Base-by-base conservation (phyloP, 1,140 invertebrate species). In the Melitaea cinxia region DNA sequence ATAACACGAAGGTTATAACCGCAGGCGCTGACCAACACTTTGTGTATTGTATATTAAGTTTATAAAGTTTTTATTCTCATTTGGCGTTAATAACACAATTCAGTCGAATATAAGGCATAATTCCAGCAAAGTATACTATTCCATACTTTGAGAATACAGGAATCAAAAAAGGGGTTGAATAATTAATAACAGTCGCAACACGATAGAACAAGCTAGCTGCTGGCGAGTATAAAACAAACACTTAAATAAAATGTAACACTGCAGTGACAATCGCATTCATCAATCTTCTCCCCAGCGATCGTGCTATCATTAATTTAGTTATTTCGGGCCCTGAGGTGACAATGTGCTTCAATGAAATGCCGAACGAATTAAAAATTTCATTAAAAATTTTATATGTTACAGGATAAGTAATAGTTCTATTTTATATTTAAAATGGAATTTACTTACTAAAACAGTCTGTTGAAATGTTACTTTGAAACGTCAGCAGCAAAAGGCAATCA, bases 241-340 rank as follows among this genome's bases (percentile, higher is more conserved):
- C 60, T 53, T 37, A 52, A 56, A 64, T 64, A 56, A 39, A 64
- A 15, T 49, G 42, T 50, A 64, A 28, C 42, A 15, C 24, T 49
- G 39, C 53, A 69, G 55, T 65, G 70, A 72, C 70, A 72, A 68
- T 68, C 54, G 50, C 53, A 17, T 67, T 63, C 78, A 88, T 88
- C 75, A 84, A 88, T 88, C 85, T 85, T 79, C 75, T 52, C 83
- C 85, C 82, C 74, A 73, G 66, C 72, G 65, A 57, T 52, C 53
- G 35, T 58, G 65, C 55, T 64, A 79, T 80, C 83, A 88, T 88
- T 80, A 85, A 86, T 88, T 77, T 77, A 82, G 75, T 80, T 88
- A 88, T 88, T 89, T 85, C 74, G 68, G 77, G 75, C 73, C 50
- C 49, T 56, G 70, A 61, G 45, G 45, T 61, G 66, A 58, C 56